Evolutionary conservation across 2,888 invertebrate species (phyloP), one percentile per base, ranked within the genome.

Genomic region (Ormyrus labotus): DNA sequence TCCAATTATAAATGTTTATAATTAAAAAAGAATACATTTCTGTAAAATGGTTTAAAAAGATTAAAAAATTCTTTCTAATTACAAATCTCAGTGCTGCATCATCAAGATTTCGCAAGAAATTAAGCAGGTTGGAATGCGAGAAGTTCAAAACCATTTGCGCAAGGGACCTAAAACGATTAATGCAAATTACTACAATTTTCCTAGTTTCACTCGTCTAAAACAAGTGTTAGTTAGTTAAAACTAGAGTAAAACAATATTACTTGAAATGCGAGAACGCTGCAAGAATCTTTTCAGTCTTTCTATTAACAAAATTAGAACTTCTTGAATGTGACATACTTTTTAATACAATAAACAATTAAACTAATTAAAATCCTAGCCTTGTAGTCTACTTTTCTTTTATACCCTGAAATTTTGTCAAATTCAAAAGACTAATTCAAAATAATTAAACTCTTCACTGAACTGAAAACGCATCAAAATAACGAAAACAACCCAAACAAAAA

Each of bases 151-250:
- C 7, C 67, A 72, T 80, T 72, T 63, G 55, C 55, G 60, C 81
- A 63, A 75, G 11, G 51, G 55, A 55, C 74, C 65, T 61, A 34
- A 67, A 67, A 5, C 19, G 55, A 71, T 78, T 81, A 67, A 78
- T 81, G 70, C 71, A 75, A 81, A 81, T 81, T 67, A 75, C 71
- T 47, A 65, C 71, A 78, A 81, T 71, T 74, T 75, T 34, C 61
- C 73, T 75, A 80, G 75, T 81, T 78, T 81, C 57, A 50, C 57
- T 75, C 65, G 63, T 70, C 63, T 78, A 47, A 67, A 78, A 67
- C 58, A 70, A 69, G 74, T 19, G 19, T 61, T 60, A 53, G 57
- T 63, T 74, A 70, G 77, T 55, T 67, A 58, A 74, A 81, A 81
- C 81, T 67, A 69, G 78, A 78, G 69, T 58, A 63, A 67, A 78